Conservation (phyloP, 2,888 invertebrate genomes). For the Hermodice carunculata region DNA sequence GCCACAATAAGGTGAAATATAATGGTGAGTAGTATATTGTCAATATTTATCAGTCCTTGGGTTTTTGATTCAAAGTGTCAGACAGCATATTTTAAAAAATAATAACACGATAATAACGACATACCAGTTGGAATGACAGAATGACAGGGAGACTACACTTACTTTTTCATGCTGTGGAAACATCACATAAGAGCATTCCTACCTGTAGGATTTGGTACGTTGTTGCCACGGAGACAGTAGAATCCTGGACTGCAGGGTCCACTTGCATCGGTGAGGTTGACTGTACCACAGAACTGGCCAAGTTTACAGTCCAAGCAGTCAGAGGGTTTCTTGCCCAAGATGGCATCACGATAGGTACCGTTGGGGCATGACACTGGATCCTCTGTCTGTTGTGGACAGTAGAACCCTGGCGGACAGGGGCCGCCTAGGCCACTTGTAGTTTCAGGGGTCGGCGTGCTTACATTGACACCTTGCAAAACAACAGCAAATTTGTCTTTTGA, state of each 20-base stretch:
- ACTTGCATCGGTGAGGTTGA: slow-evolving; percentile 51
- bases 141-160: too few relatives aligned
- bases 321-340: slow-evolving; percentile 35
- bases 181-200: too few relatives aligned
- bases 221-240: slow-evolving; percentile 60
- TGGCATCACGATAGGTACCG: slow-evolving; percentile 54
- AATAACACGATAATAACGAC: too few relatives aligned
- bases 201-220: slow-evolving; percentile 59
- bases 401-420: slow-evolving; percentile 63
- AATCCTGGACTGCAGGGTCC: slow-evolving; percentile 62
- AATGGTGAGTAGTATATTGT: too few relatives aligned
- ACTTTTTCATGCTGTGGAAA: too few relatives aligned
- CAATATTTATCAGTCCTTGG: too few relatives aligned
- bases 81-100: too few relatives aligned
- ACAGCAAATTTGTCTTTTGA: too few relatives aligned
- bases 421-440: slow-evolving; percentile 61
- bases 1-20: too few relatives aligned
- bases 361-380: slow-evolving; percentile 62
- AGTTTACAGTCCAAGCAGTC: slow-evolving; percentile 59
- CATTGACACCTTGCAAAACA: slow-evolving; percentile 62
- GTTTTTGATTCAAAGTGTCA: too few relatives aligned
- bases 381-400: slow-evolving; percentile 60
- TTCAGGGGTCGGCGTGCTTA: slow-evolving; percentile 54
- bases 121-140: too few relatives aligned
- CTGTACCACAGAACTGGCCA: slow-evolving; percentile 60